A percentile compares a stretch with the other conserved stretches of the same genome.
These are phyloP conservation scores for Merluccius polli DNA, from an alignment of 2,797 vertebrate genomes.

Conservation along the genomic window DNA sequence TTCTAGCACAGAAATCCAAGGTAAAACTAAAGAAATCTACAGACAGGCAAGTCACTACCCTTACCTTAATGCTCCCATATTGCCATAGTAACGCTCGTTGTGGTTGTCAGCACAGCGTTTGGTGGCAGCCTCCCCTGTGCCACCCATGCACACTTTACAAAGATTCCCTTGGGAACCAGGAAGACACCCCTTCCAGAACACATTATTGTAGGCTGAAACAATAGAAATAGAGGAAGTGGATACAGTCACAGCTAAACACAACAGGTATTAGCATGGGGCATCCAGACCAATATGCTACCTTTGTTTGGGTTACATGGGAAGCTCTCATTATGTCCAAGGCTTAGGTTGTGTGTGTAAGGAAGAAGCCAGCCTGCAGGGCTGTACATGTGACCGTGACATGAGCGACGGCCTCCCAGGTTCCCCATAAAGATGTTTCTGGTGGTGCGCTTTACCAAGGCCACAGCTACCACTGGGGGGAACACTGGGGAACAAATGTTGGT, in stretches of 20 bases:
- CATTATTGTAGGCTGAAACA: constrained; percentile 72
- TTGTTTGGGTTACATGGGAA: constrained; percentile 73
- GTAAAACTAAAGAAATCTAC: background rate
- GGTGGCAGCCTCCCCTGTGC: constrained; percentile 71
- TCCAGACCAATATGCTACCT: constrained; percentile 61
- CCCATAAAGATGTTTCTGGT: constrained; percentile 72
- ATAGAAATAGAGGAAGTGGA: constrained; percentile 9
- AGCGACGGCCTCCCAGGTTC: constrained; percentile 76
- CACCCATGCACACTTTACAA: constrained; percentile 89
- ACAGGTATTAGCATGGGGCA: background rate
- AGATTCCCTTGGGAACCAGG: constrained; percentile 80
- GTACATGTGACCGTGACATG: constrained; percentile 83
- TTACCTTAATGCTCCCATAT: constrained; percentile 85
- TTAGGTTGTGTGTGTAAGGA: constrained; percentile 69
- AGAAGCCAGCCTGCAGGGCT: constrained; percentile 88
- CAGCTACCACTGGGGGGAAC: constrained; percentile 68
- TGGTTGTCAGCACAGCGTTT: constrained; percentile 85
- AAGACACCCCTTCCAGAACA: constrained; percentile 92
- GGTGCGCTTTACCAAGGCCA: constrained; percentile 78
- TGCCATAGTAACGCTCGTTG: constrained; percentile 88
- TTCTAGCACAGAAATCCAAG: background rate
- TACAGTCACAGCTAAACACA: background rate
- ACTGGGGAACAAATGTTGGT: constrained; percentile 55
- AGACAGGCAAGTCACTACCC: constrained; percentile 18
- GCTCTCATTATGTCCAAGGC: constrained; percentile 64